These are phyloP conservation scores for Caenorhabditis sp. DNA, from an alignment of 2,888 invertebrate species.

Conservation along the genomic window DNA sequence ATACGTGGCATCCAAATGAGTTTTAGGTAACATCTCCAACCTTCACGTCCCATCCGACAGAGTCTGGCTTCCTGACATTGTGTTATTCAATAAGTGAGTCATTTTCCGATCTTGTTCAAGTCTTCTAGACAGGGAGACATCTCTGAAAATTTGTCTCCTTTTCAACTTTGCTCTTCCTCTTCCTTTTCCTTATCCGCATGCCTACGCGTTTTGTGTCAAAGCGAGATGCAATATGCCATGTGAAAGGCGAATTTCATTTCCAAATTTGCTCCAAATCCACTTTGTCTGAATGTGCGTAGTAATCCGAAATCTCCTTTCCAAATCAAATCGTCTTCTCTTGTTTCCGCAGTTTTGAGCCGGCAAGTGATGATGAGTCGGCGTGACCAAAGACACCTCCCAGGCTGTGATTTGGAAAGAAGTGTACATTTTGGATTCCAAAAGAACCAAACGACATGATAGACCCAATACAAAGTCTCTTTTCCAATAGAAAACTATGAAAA, in stretches of 20 bases:
- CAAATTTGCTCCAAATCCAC: constrained; percentile 41
- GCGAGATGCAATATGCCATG: background rate
- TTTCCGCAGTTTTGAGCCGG: constrained; percentile 63
- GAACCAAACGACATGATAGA: too few relatives aligned
- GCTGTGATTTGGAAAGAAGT: too few relatives aligned
- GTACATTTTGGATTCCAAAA: constrained; percentile 9
- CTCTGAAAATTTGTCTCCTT: constrained; percentile 1
- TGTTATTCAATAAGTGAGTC: constrained; percentile 84
- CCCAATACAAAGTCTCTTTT: background rate
- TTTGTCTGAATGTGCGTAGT: constrained; percentile 50
- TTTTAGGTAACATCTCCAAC: constrained; percentile 71
- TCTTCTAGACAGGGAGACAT: background rate
- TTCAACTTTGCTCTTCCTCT: constrained; percentile 3
- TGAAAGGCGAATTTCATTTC: constrained; percentile 11
- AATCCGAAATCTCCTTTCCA: constrained; percentile 27
- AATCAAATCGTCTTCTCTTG: constrained; percentile 61
- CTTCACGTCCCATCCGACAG: constrained; percentile 81
- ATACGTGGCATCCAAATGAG: background rate
- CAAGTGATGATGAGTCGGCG: constrained; percentile 61
- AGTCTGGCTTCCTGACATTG: constrained; percentile 85
- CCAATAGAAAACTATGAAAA: too few relatives aligned
- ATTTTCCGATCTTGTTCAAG: background rate
- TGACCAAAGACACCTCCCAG: constrained; percentile 30
- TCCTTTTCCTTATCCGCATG: too few relatives aligned
- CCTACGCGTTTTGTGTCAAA: constrained; percentile 1